Conservation (phyloP, 2,888 invertebrate species). For the Amiota mariae region DNA sequence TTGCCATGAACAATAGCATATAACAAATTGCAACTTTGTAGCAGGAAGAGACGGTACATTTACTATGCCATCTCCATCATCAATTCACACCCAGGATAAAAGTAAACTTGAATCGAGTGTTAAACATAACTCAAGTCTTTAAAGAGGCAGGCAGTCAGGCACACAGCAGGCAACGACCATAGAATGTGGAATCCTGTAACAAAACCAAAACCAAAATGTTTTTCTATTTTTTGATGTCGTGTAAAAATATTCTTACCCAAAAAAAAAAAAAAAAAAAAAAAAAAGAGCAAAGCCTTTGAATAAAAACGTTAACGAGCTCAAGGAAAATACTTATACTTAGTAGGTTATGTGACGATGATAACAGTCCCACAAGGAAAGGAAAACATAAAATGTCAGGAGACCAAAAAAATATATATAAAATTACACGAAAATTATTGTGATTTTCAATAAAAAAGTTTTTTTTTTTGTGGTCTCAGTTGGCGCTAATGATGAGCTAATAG, state of each 20-base stretch:
- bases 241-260: conserved; percentile 8
- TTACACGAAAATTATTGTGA: conserved; percentile 15
- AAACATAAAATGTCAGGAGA: background rate
- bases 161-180: no score
- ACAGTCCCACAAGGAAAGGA: background rate
- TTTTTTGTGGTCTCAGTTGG: background rate
- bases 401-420: conserved; percentile 3
- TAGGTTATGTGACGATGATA: background rate
- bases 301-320: conserved; percentile 27
- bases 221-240: conserved; percentile 7
- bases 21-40: conserved; percentile 50
- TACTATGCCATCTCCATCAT: conserved; percentile 40
- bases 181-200: no score
- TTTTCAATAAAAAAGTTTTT: conserved; percentile 21
- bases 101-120: conserved; percentile 5
- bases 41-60: conserved; percentile 36
- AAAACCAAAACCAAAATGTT: no score
- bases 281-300: background rate
- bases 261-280: background rate
- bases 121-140: conserved; percentile 18
- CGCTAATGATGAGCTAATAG: conserved; percentile 17
- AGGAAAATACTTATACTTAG: conserved; percentile 4
- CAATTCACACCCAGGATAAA: conserved; percentile 39
- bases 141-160: background rate
- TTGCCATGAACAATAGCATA: conserved; percentile 26